A percentile compares a stretch with the other conserved stretches of the same genome.
These are phyloP conservation scores for Drosophila acutilabella DNA, from an alignment of 2,888 invertebrate species.

Conservation along the genomic window DNA sequence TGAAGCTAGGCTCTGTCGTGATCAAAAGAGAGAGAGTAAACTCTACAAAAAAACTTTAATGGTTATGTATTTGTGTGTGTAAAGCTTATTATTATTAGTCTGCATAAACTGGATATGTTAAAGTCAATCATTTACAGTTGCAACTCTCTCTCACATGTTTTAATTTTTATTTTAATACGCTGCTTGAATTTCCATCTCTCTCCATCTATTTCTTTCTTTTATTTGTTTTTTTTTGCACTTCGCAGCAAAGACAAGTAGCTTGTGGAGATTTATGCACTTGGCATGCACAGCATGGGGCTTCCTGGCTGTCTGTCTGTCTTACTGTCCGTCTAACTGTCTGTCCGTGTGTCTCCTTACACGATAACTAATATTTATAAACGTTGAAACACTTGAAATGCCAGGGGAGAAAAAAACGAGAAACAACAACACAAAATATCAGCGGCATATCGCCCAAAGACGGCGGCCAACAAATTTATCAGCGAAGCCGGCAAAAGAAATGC, in stretches of 20 bases:
- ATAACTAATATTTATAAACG: conserved; percentile 76
- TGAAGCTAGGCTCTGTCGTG: too few relatives aligned
- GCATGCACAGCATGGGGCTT: conserved; percentile 74
- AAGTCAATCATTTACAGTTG: not conserved
- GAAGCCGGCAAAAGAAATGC: conserved; percentile 59
- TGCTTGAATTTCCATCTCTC: conserved; percentile 37
- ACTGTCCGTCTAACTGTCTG: conserved; percentile 20
- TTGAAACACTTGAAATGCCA: conserved; percentile 48
- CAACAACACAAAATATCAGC: conserved; percentile 69
- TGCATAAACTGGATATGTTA: not conserved
- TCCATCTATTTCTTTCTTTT: not conserved
- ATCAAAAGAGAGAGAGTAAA: too few relatives aligned
- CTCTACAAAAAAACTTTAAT: too few relatives aligned
- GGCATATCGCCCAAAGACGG: conserved; percentile 80
- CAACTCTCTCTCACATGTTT: conserved; percentile 21
- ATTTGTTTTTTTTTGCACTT: conserved; percentile 21
- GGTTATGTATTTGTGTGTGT: too few relatives aligned
- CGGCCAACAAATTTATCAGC: conserved; percentile 79
- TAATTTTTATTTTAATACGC: conserved; percentile 78
- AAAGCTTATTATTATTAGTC: too few relatives aligned
- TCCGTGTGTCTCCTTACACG: conserved; percentile 57
- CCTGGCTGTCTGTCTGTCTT: conserved; percentile 33
- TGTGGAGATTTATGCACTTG: conserved; percentile 82
- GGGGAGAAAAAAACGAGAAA: conserved; percentile 6
- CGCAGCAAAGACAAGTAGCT: conserved; percentile 62